Percentiles rank a stretch among this genome's conserved stretches.
phyloP scores from a whole-genome alignment of 1,140 invertebrate genomes.

The Dolichoris vasculosae region DNA sequence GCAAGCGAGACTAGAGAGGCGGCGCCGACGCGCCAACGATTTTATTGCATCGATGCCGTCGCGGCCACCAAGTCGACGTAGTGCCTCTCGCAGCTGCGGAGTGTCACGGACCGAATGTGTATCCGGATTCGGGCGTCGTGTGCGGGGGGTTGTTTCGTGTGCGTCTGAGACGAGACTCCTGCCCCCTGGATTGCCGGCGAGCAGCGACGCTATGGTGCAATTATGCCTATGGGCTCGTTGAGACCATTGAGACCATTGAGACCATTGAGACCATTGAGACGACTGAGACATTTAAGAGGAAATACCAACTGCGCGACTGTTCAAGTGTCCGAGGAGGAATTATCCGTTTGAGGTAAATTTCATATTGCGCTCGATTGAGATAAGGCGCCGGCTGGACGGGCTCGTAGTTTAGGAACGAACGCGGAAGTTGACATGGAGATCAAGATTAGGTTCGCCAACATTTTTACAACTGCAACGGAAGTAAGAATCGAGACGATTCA shows the following conservation, averaged over 20 bases:
- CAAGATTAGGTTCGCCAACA: too few species aligned
- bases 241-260: too few species aligned
- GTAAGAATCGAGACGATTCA: neutral
- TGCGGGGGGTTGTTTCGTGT: neutral
- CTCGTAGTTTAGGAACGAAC: neutral
- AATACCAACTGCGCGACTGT: neutral
- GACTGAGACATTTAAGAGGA: too few species aligned
- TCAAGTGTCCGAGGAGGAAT: neutral
- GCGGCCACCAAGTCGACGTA: neutral
- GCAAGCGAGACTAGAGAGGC: neutral
- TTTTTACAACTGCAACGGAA: too few species aligned
- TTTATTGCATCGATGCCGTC: slow-evolving; percentile 42
- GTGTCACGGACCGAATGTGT: neutral
- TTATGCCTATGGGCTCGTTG: neutral
- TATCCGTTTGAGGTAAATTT: neutral
- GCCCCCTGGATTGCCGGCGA: too few species aligned
- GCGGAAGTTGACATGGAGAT: neutral
- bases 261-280: too few species aligned
- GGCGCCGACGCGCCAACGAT: slow-evolving; percentile 32
- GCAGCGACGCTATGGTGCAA: neutral
- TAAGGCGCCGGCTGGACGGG: too few species aligned
- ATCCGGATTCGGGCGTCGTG: neutral
- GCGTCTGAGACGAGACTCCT: neutral
- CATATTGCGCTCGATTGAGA: neutral
- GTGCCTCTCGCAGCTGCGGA: neutral